phyloP scores from a whole-genome alignment of 2,113 vertebrate species.

The Struthio camelus region DNA sequence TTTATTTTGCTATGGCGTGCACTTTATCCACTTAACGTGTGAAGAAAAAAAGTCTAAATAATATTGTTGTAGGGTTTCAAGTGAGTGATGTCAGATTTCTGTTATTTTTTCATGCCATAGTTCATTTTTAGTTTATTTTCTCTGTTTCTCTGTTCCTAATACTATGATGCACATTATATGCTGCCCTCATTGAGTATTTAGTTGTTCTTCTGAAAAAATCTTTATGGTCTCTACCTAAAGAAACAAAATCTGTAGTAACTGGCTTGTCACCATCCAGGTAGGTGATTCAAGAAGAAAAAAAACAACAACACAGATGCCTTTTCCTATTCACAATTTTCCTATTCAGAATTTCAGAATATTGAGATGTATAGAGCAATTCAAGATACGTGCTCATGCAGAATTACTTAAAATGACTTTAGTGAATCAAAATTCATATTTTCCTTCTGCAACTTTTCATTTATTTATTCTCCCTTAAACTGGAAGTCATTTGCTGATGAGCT shows the following conservation, averaged over 20 bases:
- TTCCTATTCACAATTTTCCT: slow-evolving; percentile 51
- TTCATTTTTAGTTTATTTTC: slow-evolving; percentile 1
- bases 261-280: slow-evolving; percentile 17
- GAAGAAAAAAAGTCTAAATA: background rate
- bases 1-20: background rate
- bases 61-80: background rate
- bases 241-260: slow-evolving; percentile 28
- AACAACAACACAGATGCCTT: background rate
- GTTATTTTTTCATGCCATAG: background rate
- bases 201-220: slow-evolving; percentile 53
- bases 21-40: background rate
- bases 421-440: slow-evolving; percentile 42
- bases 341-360: slow-evolving; percentile 18
- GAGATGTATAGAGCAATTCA: slow-evolving; percentile 27
- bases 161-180: background rate
- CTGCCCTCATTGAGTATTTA: slow-evolving; percentile 43
- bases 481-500: background rate
- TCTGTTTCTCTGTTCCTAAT: slow-evolving; percentile 14
- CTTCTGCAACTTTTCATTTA: slow-evolving; percentile 17
- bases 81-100: background rate
- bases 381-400: slow-evolving; percentile 30
- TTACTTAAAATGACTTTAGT: slow-evolving; percentile 24
- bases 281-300: slow-evolving; percentile 48
- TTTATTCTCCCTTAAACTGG: slow-evolving; percentile 22
- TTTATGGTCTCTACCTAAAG: slow-evolving; percentile 36